Evolutionary conservation across 2,113 vertebrate species (phyloP).

Genomic region (Collichthys lucidus): DNA sequence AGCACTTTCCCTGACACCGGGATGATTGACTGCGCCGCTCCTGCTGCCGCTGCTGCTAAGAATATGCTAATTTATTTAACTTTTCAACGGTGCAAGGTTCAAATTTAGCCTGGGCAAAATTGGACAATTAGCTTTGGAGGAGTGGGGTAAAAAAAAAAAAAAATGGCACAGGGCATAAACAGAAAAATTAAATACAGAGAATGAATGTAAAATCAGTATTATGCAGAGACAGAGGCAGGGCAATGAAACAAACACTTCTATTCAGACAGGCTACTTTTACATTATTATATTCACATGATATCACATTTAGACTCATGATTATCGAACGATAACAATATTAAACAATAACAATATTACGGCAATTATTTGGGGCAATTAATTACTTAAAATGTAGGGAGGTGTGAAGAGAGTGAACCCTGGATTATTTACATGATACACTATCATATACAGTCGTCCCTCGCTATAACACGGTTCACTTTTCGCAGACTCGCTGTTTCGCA

Average conservation of each 20-base stretch:
- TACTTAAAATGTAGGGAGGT: no score
- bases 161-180: slow-evolving; percentile 5
- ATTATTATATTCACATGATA: not conserved
- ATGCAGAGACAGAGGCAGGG: not conserved
- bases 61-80: slow-evolving; percentile 55
- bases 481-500: no score
- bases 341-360: no score
- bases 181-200: not conserved
- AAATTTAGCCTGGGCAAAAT: slow-evolving; percentile 25
- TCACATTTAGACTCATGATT: no score
- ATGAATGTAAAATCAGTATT: not conserved
- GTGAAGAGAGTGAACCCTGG: no score
- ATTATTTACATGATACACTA: no score
- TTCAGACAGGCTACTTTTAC: not conserved
- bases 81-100: slow-evolving; percentile 30
- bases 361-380: no score
- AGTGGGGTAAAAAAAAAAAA: not conserved
- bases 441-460: no score
- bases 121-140: slow-evolving; percentile 12
- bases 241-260: not conserved
- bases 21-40: slow-evolving; percentile 54
- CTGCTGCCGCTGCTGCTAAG: not conserved
- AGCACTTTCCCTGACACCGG: slow-evolving; percentile 36
- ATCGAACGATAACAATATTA: no score
- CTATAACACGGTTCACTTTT: no score